A percentile compares a stretch with the other conserved stretches of the same genome.
Conservation (phyloP, 2,113 vertebrate genomes). For the Heteronetta atricapilla region DNA sequence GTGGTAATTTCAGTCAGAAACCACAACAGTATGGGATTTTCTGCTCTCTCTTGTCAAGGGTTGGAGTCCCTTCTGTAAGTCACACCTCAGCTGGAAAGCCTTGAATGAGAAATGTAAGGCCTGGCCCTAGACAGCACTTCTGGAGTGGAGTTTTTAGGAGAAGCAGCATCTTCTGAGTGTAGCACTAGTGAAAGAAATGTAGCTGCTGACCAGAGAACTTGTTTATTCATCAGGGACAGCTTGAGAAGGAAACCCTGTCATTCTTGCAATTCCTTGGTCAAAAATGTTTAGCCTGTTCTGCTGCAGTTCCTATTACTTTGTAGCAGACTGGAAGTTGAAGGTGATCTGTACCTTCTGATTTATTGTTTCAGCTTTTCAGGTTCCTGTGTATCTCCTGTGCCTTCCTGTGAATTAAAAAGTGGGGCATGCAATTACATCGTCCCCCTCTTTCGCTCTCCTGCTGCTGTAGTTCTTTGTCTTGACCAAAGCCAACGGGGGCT, state of each 20-base stretch:
- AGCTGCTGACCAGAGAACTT: not conserved
- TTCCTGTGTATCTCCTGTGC: not conserved
- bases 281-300: not conserved
- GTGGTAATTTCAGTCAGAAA: not conserved
- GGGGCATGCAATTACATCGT: not conserved
- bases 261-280: not conserved
- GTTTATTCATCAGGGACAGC: not conserved
- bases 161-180: not conserved
- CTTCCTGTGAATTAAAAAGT: not conserved
- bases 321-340: not conserved
- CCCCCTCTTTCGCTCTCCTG: not conserved
- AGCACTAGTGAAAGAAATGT: not conserved
- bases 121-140: not conserved
- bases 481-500: not conserved
- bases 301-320: not conserved
- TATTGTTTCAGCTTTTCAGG: not conserved
- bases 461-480: not conserved
- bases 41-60: not conserved
- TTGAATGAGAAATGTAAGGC: not conserved
- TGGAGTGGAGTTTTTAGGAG: not conserved
- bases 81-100: not conserved
- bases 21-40: not conserved
- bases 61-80: slow-evolving; percentile 16
- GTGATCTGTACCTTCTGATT: not conserved
- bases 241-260: not conserved